These are phyloP conservation scores for Lasioglossum oenotherae DNA, from an alignment of 2,888 invertebrate genomes.

Conservation along the genomic window DNA sequence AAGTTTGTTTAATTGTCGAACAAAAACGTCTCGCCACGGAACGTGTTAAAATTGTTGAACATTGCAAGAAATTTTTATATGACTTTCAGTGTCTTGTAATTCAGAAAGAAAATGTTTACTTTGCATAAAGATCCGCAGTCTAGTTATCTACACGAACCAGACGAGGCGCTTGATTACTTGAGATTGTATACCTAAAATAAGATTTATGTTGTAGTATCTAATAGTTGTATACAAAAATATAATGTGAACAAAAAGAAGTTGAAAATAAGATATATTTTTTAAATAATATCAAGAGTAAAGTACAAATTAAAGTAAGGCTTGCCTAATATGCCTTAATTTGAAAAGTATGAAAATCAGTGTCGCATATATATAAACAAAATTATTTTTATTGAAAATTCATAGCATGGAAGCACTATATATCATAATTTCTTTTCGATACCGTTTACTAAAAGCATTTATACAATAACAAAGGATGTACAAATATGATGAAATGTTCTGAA, in stretches of 20 bases:
- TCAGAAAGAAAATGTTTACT: too few species aligned
- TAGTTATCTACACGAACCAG: neutral
- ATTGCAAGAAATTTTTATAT: too few species aligned
- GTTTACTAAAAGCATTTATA: slow-evolving; percentile 12
- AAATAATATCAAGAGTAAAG: slow-evolving; percentile 8
- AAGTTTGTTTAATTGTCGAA: too few species aligned
- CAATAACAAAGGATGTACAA: slow-evolving; percentile 20
- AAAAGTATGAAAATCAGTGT: slow-evolving; percentile 1
- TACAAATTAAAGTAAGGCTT: neutral
- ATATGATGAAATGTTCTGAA: neutral
- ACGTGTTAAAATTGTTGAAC: too few species aligned
- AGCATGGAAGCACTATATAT: slow-evolving; percentile 17
- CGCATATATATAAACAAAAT: slow-evolving; percentile 47
- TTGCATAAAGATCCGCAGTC: too few species aligned
- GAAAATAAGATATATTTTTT: slow-evolving; percentile 32
- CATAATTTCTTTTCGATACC: slow-evolving; percentile 22
- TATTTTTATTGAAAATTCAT: slow-evolving; percentile 42
- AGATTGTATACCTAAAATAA: slow-evolving; percentile 15
- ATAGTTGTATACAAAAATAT: neutral
- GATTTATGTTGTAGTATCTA: slow-evolving; percentile 2
- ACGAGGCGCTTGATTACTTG: neutral
- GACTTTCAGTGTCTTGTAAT: too few species aligned
- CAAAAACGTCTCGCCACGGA: too few species aligned
- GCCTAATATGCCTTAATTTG: neutral
- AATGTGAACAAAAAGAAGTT: slow-evolving; percentile 12